These are phyloP conservation scores for Fissipunctia ypsillon DNA, from an alignment of 2,888 invertebrate species.

Conservation along the genomic window DNA sequence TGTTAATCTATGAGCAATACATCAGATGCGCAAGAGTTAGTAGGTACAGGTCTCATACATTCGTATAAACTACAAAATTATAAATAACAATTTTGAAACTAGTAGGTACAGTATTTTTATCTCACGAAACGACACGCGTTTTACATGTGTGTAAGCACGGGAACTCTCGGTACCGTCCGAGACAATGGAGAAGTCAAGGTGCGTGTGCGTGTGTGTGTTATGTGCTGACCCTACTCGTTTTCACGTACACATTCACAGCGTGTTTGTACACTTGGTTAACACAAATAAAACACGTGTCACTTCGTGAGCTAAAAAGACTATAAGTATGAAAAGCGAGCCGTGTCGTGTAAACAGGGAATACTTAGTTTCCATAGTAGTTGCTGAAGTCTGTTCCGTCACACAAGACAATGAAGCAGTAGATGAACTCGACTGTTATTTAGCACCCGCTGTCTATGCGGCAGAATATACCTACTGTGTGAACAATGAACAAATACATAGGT, in stretches of 20 bases:
- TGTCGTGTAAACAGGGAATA: neutral
- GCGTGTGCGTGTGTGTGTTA: too few relatives aligned
- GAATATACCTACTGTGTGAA: neutral
- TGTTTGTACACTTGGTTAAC: too few relatives aligned
- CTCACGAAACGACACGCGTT: too few relatives aligned
- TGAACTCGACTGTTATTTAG: constrained; percentile 11
- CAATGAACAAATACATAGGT: neutral
- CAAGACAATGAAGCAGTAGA: constrained; percentile 4
- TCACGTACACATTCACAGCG: too few relatives aligned
- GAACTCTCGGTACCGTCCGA: too few relatives aligned
- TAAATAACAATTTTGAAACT: constrained; percentile 28
- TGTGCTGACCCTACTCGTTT: too few relatives aligned
- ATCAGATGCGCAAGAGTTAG: neutral
- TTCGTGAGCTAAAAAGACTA: too few relatives aligned
- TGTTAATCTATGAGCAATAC: neutral
- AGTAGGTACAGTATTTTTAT: too few relatives aligned
- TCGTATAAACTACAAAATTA: neutral
- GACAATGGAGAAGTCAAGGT: too few relatives aligned
- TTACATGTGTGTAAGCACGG: too few relatives aligned
- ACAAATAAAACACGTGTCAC: too few relatives aligned
- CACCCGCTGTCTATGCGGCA: neutral
- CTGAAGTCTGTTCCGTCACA: constrained; percentile 18
- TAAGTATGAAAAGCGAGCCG: neutral
- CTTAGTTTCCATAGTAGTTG: constrained; percentile 18
- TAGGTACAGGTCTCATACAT: constrained; percentile 1